Base-by-base conservation (phyloP, 2,888 invertebrate species). In the Phlogophora meticulosa region DNA sequence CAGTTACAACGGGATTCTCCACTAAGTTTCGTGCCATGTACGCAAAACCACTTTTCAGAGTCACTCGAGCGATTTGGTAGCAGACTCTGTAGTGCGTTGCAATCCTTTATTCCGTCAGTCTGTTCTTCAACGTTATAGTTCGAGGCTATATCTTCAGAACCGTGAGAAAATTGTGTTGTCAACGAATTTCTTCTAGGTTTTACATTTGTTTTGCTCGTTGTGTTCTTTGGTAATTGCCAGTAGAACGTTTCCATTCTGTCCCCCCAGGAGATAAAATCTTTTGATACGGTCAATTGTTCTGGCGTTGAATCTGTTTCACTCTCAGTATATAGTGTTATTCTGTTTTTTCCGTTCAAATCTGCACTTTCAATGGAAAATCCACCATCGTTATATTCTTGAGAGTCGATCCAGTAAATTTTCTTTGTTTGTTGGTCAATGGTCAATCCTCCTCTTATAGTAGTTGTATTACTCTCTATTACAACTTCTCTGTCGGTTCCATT, bases 21-120 rank as follows among this genome's bases (percentile, higher is more conserved):
- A n/a, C 20, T 34, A 28, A 42, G n/a, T 55, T 24, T 13, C 17
- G 40, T 17, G 9, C 43, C 43, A 49, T 93, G 91, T 3, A 94
- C 84, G 68, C 94, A 94, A 74, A 91, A 92, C 55, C 93, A 69
- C 3, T 91, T 93, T 90, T 89, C 42, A 90, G 88, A 10, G 15
- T n/a, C 36, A 9, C 15, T n/a, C 10, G 10, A 15, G 13, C 88
- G 87, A 91, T 91, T 91, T 64, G 87, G 82, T 0, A 89, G 84
- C 17, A 92, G 61, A 17, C 72, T 80, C 2, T 76, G 66, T 22
- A 94, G 76, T 4, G 63, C 77, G 28, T 5, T 28, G 38, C 38
- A 40, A 40, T n/a, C 15, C 7, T 4, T 15, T 15, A 40, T 15
- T 15, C 15, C 15, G 7, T n/a, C 5, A 40, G 15, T 40, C 15